phyloP scores from a whole-genome alignment of 2,113 vertebrate species.

The Desmodus rotundus region DNA sequence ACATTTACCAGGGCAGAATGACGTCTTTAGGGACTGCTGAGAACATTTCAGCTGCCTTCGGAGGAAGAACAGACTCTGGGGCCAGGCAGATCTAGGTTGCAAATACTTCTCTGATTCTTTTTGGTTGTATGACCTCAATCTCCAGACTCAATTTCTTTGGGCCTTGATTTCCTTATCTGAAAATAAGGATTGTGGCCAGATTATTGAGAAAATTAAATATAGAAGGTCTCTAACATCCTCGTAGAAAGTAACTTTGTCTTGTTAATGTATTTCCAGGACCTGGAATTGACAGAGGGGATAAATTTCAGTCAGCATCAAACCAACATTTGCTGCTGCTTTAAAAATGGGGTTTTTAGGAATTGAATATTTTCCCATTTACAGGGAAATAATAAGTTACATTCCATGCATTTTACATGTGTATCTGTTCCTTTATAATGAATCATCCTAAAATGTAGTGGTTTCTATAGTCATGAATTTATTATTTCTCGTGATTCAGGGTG shows the following conservation, averaged over 20 bases:
- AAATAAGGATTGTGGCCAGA: neutral
- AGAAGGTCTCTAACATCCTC: neutral
- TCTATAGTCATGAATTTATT: neutral
- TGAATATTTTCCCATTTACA: neutral
- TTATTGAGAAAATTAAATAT: neutral
- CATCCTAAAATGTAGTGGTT: neutral
- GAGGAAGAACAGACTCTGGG: neutral
- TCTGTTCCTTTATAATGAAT: neutral
- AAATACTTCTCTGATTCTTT: neutral
- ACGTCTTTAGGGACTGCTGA: neutral
- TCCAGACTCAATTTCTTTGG: neutral
- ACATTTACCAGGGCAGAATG: conserved; percentile 4
- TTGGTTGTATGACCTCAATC: neutral
- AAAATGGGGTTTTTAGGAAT: neutral
- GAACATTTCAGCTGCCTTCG: conserved; percentile 7
- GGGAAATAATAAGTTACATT: neutral
- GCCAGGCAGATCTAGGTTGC: neutral
- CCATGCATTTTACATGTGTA: neutral
- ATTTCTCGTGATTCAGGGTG: neutral
- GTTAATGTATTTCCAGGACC: neutral
- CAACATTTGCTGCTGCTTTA: neutral
- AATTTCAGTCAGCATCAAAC: neutral
- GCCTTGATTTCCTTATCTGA: neutral
- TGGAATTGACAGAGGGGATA: neutral
- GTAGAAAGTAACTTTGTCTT: neutral